Evolutionary conservation across 2,888 invertebrate genomes (phyloP).

Genomic region (Pemphredon lugubris): DNA sequence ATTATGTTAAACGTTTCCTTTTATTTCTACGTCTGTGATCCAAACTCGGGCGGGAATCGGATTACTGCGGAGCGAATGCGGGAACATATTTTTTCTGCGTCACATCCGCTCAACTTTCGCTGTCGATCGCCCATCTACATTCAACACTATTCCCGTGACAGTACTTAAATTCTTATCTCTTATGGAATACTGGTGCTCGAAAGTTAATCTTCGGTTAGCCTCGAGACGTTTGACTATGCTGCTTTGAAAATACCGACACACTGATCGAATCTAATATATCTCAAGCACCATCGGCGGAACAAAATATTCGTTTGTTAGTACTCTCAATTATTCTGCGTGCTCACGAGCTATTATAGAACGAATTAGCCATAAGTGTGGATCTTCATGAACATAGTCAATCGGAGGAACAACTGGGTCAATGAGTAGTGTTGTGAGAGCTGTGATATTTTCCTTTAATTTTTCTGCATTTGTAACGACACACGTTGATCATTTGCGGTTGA

Average conservation of each 20-base stretch:
- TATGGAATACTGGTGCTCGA: conserved; percentile 15
- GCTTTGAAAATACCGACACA: background rate
- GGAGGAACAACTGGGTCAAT: conserved; percentile 45
- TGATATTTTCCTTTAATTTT: conserved; percentile 26
- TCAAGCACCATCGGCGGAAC: background rate
- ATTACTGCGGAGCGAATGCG: too few species aligned
- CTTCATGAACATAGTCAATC: conserved; percentile 20
- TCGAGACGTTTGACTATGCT: conserved; percentile 2
- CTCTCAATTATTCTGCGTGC: background rate
- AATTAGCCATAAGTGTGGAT: conserved; percentile 42
- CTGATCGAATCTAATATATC: background rate
- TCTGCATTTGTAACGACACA: background rate
- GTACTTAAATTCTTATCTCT: conserved; percentile 29
- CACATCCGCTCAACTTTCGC: conserved; percentile 10
- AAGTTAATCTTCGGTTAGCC: conserved; percentile 27
- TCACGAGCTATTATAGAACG: conserved; percentile 8
- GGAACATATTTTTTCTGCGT: background rate
- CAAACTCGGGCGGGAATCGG: too few species aligned
- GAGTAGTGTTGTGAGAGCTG: conserved; percentile 27
- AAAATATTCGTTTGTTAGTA: background rate
- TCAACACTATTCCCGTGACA: conserved; percentile 17
- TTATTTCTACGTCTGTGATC: too few species aligned
- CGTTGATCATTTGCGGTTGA: conserved; percentile 3
- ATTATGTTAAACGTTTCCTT: too few species aligned
- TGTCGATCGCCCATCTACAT: conserved; percentile 13